phyloP scores from a whole-genome alignment of 2,113 vertebrate genomes.

The Odocoileus hemionus region DNA sequence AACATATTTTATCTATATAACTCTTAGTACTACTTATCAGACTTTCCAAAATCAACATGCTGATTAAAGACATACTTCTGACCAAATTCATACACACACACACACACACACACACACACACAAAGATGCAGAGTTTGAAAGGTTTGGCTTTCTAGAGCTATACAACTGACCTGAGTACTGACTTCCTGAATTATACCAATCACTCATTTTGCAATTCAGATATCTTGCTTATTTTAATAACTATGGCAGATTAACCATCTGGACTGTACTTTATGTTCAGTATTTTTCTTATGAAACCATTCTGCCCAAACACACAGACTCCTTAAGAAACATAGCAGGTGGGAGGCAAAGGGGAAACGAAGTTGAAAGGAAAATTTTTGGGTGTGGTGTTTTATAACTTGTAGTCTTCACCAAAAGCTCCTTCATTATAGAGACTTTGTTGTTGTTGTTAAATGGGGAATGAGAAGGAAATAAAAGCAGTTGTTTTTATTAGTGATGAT shows the following conservation, averaged over 20 bases:
- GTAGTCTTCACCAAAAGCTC: background rate
- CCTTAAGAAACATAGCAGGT: background rate
- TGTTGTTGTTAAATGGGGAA: background rate
- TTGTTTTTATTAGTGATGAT: background rate
- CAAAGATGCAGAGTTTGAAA: background rate
- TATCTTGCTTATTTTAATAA: slow-evolving; percentile 35
- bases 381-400: background rate
- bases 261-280: background rate
- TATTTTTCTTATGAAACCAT: background rate
- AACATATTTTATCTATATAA: background rate
- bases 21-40: background rate
- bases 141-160: background rate
- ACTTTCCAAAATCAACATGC: background rate
- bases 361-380: background rate
- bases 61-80: background rate
- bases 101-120: background rate
- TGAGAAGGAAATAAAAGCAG: background rate
- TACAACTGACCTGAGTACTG: background rate
- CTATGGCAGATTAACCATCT: background rate
- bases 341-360: background rate
- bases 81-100: background rate
- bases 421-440: background rate
- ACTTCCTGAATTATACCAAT: background rate
- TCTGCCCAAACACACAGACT: background rate
- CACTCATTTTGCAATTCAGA: background rate